These are phyloP conservation scores for Gasterosteus aculeatus DNA, from an alignment of 2,113 vertebrate species.

Conservation along the genomic window DNA sequence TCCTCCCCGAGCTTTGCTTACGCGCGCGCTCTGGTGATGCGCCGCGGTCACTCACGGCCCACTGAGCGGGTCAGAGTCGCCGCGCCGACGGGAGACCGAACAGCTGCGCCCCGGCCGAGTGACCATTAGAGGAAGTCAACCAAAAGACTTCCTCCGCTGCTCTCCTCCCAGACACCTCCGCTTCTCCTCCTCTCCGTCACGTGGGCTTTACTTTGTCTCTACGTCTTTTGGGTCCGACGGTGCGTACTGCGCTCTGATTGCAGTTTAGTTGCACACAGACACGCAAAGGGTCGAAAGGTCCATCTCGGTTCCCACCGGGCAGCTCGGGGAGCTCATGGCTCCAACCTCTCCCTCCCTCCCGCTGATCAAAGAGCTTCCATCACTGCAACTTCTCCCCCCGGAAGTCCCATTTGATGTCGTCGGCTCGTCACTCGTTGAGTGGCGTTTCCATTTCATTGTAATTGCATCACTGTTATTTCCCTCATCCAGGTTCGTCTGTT, in stretches of 20 bases:
- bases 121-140: conserved; percentile 44
- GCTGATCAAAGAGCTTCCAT: conserved; percentile 1
- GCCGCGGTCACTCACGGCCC: conserved; percentile 53
- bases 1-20: conserved; percentile 4
- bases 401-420: conserved; percentile 14
- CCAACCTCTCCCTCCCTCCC: background rate
- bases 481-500: conserved; percentile 44
- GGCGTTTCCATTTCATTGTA: conserved; percentile 47
- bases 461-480: conserved; percentile 64
- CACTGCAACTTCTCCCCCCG: background rate
- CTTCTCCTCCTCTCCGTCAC: background rate
- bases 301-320: conserved; percentile 47
- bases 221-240: conserved; percentile 10
- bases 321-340: conserved; percentile 27
- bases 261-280: conserved; percentile 19
- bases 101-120: conserved; percentile 63
- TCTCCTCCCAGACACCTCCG: background rate
- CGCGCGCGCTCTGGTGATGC: conserved; percentile 54
- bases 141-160: conserved; percentile 12
- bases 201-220: background rate
- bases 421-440: background rate
- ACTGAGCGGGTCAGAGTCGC: conserved; percentile 52
- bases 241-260: conserved; percentile 38
- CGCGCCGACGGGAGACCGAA: conserved; percentile 28
- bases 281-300: conserved; percentile 2